These are phyloP conservation scores for Leptura quadrifasciata DNA, from an alignment of 2,888 invertebrate genomes.

Conservation along the genomic window DNA sequence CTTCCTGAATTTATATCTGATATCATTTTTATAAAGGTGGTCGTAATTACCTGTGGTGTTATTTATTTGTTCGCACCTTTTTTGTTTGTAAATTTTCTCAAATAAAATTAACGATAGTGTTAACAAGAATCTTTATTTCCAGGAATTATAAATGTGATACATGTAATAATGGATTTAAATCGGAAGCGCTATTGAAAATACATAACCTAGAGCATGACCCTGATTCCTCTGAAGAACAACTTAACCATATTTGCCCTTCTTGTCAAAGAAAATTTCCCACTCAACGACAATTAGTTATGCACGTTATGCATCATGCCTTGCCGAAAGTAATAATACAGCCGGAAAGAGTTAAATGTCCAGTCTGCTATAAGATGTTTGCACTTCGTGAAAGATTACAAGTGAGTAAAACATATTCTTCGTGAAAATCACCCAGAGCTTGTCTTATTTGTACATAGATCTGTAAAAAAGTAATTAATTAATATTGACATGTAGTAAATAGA, in stretches of 20 bases:
- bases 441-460: no score
- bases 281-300: conserved; percentile 64
- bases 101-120: not conserved
- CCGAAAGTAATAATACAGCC: conserved; percentile 53
- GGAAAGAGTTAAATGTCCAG: conserved; percentile 77
- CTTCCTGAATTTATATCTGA: no score
- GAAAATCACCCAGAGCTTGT: no score
- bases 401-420: conserved; percentile 45
- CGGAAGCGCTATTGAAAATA: conserved; percentile 65
- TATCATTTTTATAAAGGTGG: no score
- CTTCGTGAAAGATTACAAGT: conserved; percentile 78
- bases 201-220: conserved; percentile 66
- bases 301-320: conserved; percentile 63
- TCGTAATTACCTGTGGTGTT: no score
- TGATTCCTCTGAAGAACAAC: conserved; percentile 63
- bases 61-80: no score
- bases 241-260: conserved; percentile 65
- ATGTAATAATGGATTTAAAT: conserved; percentile 62
- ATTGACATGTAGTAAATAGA: no score
- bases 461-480: no score
- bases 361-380: conserved; percentile 81
- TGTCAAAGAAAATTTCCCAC: conserved; percentile 67
- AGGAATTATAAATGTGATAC: conserved; percentile 65
- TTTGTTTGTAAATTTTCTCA: no score
- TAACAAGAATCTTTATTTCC: not conserved